Conservation (phyloP, 2,113 vertebrate species). For the Pteruthius melanotis region DNA sequence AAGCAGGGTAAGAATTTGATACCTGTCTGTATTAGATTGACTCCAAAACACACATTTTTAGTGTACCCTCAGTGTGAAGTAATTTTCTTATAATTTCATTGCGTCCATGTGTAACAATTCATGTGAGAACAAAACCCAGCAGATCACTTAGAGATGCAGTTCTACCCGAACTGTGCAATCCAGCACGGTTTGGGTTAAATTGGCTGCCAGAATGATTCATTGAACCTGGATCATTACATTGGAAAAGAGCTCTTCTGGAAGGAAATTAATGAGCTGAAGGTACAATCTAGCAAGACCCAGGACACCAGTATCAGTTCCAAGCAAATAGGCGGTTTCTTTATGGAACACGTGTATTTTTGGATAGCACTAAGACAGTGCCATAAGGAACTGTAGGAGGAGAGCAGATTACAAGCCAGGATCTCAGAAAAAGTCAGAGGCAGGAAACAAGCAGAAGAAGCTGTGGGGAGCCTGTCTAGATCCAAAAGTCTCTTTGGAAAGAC, state of each 20-base stretch:
- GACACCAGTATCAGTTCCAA: not conserved
- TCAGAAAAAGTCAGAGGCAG: slow-evolving; percentile 14
- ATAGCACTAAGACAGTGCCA: slow-evolving; percentile 10
- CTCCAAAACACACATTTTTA: not conserved
- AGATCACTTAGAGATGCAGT: not conserved
- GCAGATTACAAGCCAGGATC: slow-evolving; percentile 16
- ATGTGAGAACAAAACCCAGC: not conserved
- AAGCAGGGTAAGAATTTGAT: not conserved
- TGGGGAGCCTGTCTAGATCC: not conserved
- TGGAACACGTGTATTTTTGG: slow-evolving; percentile 29
- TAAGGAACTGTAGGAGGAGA: slow-evolving; percentile 56
- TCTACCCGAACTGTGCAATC: not conserved
- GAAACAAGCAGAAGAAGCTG: slow-evolving; percentile 2
- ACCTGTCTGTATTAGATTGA: not conserved
- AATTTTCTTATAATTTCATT: not conserved
- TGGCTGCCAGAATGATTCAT: not conserved
- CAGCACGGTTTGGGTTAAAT: not conserved
- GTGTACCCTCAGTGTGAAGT: not conserved
- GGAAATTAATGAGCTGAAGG: not conserved
- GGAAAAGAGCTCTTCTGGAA: not conserved
- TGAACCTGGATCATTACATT: not conserved
- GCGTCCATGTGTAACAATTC: not conserved
- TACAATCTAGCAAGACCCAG: not conserved
- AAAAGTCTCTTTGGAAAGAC: not conserved
- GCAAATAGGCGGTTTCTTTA: slow-evolving; percentile 9